phyloP scores from a whole-genome alignment of 2,888 invertebrate genomes.

The Dryomyza anilis region DNA sequence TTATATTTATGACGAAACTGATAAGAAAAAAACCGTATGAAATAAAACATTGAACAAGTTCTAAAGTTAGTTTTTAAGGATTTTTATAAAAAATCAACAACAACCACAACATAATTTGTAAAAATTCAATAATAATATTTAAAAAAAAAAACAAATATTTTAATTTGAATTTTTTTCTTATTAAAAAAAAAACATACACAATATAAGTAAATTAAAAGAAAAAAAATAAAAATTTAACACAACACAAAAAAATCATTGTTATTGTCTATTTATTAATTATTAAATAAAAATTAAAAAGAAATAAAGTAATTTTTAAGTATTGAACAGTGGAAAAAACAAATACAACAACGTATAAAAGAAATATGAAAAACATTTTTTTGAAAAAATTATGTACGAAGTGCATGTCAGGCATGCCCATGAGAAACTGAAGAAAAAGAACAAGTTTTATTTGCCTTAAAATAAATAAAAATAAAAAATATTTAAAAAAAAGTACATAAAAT shows the following conservation, averaged over 20 bases:
- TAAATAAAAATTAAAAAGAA: slow-evolving; percentile 29
- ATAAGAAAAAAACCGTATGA: too few relatives aligned
- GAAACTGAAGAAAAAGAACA: slow-evolving; percentile 17
- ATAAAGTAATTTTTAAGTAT: background rate
- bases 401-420: background rate
- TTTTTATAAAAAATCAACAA: slow-evolving; percentile 20
- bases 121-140: too few relatives aligned
- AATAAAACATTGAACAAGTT: slow-evolving; percentile 18
- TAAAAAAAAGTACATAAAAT: slow-evolving; percentile 13
- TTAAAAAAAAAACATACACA: background rate
- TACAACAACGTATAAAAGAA: slow-evolving; percentile 15
- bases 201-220: background rate
- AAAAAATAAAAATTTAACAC: slow-evolving; percentile 23
- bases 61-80: slow-evolving; percentile 22
- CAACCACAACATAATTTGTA: background rate
- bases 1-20: slow-evolving; percentile 17
- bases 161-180: slow-evolving; percentile 4
- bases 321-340: slow-evolving; percentile 14
- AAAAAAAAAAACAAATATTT: background rate
- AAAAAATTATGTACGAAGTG: too few relatives aligned
- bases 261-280: slow-evolving; percentile 29
- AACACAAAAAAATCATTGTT: slow-evolving; percentile 23
- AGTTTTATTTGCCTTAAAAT: slow-evolving; percentile 57
- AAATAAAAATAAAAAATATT: slow-evolving; percentile 33
- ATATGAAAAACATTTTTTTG: background rate